Percentiles rank a stretch among this genome's conserved stretches.
Evolutionary conservation across 2,113 vertebrate genomes (phyloP).

Genomic region (Amazona guildingii): DNA sequence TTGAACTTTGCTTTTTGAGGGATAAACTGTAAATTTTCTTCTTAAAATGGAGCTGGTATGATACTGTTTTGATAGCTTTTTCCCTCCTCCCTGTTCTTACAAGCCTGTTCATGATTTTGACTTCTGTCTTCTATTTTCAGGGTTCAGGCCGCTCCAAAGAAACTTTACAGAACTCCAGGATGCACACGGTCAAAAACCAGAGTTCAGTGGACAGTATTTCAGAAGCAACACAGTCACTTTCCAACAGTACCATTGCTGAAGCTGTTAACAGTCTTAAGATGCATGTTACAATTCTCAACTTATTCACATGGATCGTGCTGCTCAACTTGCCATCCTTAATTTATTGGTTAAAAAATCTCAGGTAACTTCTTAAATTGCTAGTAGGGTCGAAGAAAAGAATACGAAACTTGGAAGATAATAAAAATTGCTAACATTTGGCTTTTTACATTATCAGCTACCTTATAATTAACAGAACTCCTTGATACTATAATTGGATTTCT

Average conservation of each 20-base stretch:
- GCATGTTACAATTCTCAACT: constrained; percentile 81
- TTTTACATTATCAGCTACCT: neutral
- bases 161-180: constrained; percentile 45
- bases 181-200: neutral
- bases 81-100: neutral
- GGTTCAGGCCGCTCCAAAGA: constrained; percentile 41
- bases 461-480: neutral
- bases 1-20: neutral
- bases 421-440: neutral
- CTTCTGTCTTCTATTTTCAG: constrained; percentile 44
- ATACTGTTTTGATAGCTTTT: neutral
- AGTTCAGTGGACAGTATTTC: neutral
- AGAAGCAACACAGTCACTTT: neutral
- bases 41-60: neutral
- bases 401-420: neutral
- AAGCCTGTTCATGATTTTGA: neutral
- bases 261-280: constrained; percentile 84
- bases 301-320: constrained; percentile 83
- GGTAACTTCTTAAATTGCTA: constrained; percentile 72
- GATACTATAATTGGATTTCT: neutral
- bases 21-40: neutral
- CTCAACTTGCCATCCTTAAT: constrained; percentile 86
- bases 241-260: constrained; percentile 55
- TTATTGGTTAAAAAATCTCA: constrained; percentile 92
- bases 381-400: neutral